Evolutionary conservation across 2,888 invertebrate genomes (phyloP).

Genomic region (Synergus japonicus): DNA sequence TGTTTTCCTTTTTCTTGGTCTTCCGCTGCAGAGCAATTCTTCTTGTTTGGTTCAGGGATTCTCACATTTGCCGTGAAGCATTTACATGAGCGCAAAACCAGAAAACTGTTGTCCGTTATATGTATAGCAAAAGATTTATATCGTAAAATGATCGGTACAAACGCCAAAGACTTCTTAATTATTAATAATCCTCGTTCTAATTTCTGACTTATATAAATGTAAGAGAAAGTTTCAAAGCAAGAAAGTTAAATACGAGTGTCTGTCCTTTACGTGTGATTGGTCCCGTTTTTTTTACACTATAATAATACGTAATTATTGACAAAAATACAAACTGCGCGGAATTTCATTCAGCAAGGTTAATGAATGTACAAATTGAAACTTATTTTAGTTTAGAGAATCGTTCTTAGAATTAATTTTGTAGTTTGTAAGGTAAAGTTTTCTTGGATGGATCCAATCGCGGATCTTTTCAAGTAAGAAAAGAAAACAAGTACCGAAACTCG

Average conservation of each 20-base stretch:
- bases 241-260: background rate
- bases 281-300: slow-evolving; percentile 18
- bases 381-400: slow-evolving; percentile 26
- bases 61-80: slow-evolving; percentile 39
- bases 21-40: slow-evolving; percentile 25
- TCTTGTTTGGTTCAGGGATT: slow-evolving; percentile 1
- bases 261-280: slow-evolving; percentile 26
- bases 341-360: slow-evolving; percentile 31
- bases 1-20: slow-evolving; percentile 11
- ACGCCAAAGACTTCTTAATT: slow-evolving; percentile 74
- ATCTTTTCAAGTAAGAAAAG: background rate
- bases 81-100: slow-evolving; percentile 2
- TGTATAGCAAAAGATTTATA: slow-evolving; percentile 30
- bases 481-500: slow-evolving; percentile 2
- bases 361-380: slow-evolving; percentile 34
- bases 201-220: background rate
- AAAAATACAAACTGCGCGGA: slow-evolving; percentile 30
- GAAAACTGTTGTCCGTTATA: slow-evolving; percentile 18
- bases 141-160: slow-evolving; percentile 69
- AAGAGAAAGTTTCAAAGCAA: background rate
- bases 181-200: slow-evolving; percentile 57
- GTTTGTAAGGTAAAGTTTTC: slow-evolving; percentile 13
- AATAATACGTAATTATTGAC: slow-evolving; percentile 34
- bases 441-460: background rate
- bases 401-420: background rate